Percentiles rank a stretch among this genome's conserved stretches.
Conservation (phyloP, 2,888 invertebrate species). For the Catocala fraxini region DNA sequence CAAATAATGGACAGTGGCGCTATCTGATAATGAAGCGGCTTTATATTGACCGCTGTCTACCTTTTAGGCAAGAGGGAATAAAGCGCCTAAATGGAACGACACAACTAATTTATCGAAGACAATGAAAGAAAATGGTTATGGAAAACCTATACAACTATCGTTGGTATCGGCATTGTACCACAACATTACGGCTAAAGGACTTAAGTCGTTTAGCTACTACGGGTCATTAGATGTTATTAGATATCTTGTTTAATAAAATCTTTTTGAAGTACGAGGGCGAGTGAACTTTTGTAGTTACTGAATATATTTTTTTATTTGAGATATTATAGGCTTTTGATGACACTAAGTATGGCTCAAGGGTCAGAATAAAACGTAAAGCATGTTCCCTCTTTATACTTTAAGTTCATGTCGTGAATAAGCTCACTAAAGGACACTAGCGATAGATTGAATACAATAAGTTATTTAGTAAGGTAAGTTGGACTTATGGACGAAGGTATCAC, state of each 20-base stretch:
- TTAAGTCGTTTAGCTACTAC: slow-evolving; percentile 2
- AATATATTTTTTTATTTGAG: not conserved
- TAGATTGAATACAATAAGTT: no score
- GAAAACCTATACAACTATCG: slow-evolving; percentile 23
- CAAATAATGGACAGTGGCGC: slow-evolving; percentile 19
- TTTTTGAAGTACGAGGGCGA: not conserved
- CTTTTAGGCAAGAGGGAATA: not conserved
- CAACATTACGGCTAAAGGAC: slow-evolving; percentile 8
- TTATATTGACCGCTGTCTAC: not conserved
- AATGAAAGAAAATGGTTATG: slow-evolving; percentile 31
- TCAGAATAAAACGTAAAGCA: no score
- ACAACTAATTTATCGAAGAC: slow-evolving; percentile 22
- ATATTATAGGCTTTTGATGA: not conserved
- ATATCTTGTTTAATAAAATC: slow-evolving; percentile 7
- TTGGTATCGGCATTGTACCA: slow-evolving; percentile 1
- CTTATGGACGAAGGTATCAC: no score
- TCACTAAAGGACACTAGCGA: no score
- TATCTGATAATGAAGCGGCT: slow-evolving; percentile 8
- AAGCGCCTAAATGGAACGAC: not conserved
- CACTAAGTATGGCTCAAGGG: no score
- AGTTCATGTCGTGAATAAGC: no score
- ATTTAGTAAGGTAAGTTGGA: no score
- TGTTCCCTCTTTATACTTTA: no score
- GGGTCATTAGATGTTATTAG: slow-evolving; percentile 8
- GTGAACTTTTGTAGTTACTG: not conserved